Evolutionary conservation across 2,888 invertebrate species (phyloP).

Genomic region (Phyllotreta striolata): DNA sequence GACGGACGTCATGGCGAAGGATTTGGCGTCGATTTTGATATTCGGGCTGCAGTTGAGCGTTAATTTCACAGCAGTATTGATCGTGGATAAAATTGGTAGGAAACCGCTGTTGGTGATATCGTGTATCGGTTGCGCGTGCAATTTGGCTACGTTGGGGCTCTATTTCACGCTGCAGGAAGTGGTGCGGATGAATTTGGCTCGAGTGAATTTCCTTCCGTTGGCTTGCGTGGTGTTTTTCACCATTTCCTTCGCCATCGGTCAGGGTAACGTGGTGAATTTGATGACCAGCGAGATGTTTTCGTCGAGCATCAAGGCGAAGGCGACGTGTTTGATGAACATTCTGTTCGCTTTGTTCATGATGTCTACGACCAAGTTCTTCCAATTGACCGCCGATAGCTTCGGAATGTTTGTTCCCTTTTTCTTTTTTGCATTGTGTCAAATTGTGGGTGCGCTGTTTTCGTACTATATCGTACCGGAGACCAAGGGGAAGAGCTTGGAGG

Average conservation of each 20-base stretch:
- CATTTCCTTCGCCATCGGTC: conserved; percentile 53
- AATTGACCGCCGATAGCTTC: conserved; percentile 44
- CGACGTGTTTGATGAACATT: conserved; percentile 44
- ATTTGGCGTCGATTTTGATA: conserved; percentile 28
- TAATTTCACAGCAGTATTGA: no score
- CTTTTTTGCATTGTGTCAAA: conserved; percentile 48
- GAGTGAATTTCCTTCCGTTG: no score
- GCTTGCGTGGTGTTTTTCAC: conserved; percentile 39
- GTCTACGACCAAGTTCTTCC: conserved; percentile 52
- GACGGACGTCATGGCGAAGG: conserved; percentile 42
- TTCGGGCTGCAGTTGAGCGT: no score
- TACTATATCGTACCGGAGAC: conserved; percentile 56
- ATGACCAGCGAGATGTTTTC: conserved; percentile 53
- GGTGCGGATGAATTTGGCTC: no score
- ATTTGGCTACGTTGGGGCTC: no score
- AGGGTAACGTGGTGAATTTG: no score
- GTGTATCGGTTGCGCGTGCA: no score
- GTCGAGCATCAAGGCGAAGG: conserved; percentile 53
- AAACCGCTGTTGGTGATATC: no score
- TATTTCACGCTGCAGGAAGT: no score
- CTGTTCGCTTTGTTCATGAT: no score
- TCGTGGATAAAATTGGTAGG: no score
- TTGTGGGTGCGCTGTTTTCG: conserved; percentile 46
- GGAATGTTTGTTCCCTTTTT: conserved; percentile 54
- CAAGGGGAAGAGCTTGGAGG: conserved; percentile 55